A percentile compares a stretch with the other conserved stretches of the same genome.
phyloP scores from a whole-genome alignment of 2,113 vertebrate species.

The Phasianus colchicus region DNA sequence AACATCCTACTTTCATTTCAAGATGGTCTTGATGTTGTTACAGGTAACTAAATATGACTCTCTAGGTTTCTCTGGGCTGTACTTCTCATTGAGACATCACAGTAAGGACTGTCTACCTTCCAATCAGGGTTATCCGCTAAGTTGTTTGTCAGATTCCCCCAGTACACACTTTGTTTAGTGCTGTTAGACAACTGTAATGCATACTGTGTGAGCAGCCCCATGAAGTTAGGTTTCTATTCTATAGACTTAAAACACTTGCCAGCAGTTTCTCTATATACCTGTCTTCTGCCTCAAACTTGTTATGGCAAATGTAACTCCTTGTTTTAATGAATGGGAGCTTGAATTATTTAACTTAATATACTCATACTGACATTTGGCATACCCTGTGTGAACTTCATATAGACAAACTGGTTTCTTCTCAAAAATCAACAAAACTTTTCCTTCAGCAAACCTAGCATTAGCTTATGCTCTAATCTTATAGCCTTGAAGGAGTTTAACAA shows the following conservation, averaged over 20 bases:
- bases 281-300: background rate
- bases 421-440: background rate
- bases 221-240: background rate
- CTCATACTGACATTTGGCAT: background rate
- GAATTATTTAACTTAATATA: background rate
- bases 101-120: accelerated
- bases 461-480: background rate
- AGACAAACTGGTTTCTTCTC: background rate
- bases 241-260: background rate
- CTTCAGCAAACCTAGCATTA: background rate
- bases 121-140: background rate
- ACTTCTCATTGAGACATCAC: background rate
- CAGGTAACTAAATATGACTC: background rate
- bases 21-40: background rate
- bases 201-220: background rate
- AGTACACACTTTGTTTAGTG: background rate
- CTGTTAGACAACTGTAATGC: background rate
- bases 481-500: background rate
- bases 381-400: background rate
- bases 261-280: background rate
- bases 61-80: background rate
- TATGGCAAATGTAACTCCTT: background rate
- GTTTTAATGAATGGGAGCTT: background rate
- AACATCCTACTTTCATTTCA: background rate
- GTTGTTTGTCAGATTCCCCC: background rate